Percentiles rank a stretch among this genome's conserved stretches.
Evolutionary conservation across 2,113 vertebrate genomes (phyloP).

Genomic region (Cercopithecus mona): DNA sequence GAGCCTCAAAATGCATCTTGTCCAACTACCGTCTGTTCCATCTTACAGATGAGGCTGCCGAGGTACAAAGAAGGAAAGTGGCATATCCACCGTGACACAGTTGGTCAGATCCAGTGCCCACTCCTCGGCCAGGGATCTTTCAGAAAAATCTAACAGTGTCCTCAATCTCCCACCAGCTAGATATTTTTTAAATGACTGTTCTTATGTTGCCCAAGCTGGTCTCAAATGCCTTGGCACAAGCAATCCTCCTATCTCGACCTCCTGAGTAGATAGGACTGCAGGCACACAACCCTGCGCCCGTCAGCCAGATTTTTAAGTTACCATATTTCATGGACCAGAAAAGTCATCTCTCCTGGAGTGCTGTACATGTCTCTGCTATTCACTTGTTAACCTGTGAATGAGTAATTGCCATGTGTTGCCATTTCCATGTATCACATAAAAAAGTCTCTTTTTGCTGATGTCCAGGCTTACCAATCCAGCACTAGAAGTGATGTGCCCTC

Average conservation of each 20-base stretch:
- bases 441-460: background rate
- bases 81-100: background rate
- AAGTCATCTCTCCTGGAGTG: background rate
- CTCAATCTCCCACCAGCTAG: background rate
- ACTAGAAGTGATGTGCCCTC: background rate
- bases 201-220: background rate
- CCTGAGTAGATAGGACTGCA: background rate
- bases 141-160: background rate
- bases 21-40: background rate
- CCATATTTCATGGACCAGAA: background rate
- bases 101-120: background rate
- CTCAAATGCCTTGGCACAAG: background rate
- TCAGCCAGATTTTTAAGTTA: background rate
- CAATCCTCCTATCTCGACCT: background rate
- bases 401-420: fast-evolving
- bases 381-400: background rate
- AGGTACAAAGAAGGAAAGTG: background rate
- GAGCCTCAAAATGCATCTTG: background rate
- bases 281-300: background rate
- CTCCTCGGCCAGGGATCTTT: background rate
- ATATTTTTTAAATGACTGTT: background rate
- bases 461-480: background rate
- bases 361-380: background rate
- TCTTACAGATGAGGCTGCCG: background rate
- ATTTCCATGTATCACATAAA: fast-evolving